phyloP scores from a whole-genome alignment of 2,797 vertebrate genomes.

The Mormyrus proboscirostris region DNA sequence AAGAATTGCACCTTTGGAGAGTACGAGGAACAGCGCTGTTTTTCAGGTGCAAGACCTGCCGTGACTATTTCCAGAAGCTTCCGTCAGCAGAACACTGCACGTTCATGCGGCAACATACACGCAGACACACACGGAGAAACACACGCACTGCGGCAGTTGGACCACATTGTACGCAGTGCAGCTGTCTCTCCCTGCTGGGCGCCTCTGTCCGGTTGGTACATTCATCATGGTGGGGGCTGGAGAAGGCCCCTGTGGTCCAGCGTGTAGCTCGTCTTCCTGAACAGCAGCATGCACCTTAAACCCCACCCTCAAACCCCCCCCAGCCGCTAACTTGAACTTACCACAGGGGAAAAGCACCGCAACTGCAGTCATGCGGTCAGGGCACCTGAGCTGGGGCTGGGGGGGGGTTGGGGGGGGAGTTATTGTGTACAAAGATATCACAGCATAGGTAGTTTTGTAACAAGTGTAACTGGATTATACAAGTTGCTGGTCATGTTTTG shows the following conservation, averaged over 20 bases:
- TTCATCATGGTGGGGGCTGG: conserved; percentile 29
- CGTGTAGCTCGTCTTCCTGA: conserved; percentile 26
- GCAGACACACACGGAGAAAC: background rate
- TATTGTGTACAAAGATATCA: background rate
- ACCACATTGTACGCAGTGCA: conserved; percentile 49
- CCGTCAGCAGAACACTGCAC: too few species aligned
- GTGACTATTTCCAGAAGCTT: background rate
- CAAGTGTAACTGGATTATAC: background rate
- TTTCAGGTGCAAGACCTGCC: background rate
- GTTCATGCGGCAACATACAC: background rate
- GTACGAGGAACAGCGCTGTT: conserved; percentile 47
- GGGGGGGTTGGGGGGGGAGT: background rate
- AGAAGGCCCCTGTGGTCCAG: conserved; percentile 47
- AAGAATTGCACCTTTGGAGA: conserved; percentile 46
- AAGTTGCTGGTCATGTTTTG: background rate
- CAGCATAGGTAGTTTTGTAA: background rate
- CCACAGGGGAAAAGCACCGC: conserved; percentile 33
- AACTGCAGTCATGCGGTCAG: conserved; percentile 28
- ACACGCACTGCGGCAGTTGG: conserved; percentile 43
- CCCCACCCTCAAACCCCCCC: background rate
- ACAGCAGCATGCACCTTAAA: conserved; percentile 26
- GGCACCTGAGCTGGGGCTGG: background rate
- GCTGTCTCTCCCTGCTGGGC: conserved; percentile 17
- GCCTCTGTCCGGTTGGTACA: conserved; percentile 39
- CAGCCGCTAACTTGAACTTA: background rate